A percentile compares a stretch with the other conserved stretches of the same genome.
phyloP scores from a whole-genome alignment of 1,140 invertebrate genomes.

The Pseudoatta argentina region DNA sequence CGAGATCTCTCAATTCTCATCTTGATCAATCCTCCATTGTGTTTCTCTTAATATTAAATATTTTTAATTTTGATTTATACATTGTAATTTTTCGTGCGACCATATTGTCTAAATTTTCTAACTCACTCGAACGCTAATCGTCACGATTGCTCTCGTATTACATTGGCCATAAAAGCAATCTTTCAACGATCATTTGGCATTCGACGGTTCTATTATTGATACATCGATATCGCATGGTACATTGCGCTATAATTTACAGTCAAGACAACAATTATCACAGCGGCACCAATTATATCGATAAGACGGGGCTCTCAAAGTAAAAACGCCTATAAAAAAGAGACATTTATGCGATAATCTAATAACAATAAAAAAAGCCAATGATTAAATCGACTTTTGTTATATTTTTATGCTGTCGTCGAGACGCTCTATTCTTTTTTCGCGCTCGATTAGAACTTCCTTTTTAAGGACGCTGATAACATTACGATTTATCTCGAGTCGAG shows the following conservation, averaged over 20 bases:
- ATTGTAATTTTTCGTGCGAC: background rate
- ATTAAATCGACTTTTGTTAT: background rate
- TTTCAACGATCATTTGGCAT: conserved; percentile 45
- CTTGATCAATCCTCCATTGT: background rate
- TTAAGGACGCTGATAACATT: background rate
- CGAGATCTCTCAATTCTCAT: conserved; percentile 57
- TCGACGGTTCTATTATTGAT: background rate
- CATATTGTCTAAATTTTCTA: conserved; percentile 13
- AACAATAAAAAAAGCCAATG: background rate
- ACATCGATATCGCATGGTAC: conserved; percentile 20
- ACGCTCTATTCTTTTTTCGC: conserved; percentile 19
- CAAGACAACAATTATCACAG: conserved; percentile 53
- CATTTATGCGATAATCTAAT: conserved; percentile 23
- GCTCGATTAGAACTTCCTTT: conserved; percentile 10
- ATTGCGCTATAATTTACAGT: conserved; percentile 26
- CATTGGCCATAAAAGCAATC: background rate
- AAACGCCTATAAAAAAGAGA: conserved; percentile 25
- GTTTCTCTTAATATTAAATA: background rate
- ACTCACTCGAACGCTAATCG: background rate
- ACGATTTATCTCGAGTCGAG: conserved; percentile 20
- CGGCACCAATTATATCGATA: conserved; percentile 27
- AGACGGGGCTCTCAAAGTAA: background rate
- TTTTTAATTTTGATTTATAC: conserved; percentile 27
- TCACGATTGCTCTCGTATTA: background rate
- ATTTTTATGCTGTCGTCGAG: background rate